Evolutionary conservation across 2,113 vertebrate species (phyloP), one percentile per base, ranked within the genome.

Genomic region (Pollimyrus isidori): DNA sequence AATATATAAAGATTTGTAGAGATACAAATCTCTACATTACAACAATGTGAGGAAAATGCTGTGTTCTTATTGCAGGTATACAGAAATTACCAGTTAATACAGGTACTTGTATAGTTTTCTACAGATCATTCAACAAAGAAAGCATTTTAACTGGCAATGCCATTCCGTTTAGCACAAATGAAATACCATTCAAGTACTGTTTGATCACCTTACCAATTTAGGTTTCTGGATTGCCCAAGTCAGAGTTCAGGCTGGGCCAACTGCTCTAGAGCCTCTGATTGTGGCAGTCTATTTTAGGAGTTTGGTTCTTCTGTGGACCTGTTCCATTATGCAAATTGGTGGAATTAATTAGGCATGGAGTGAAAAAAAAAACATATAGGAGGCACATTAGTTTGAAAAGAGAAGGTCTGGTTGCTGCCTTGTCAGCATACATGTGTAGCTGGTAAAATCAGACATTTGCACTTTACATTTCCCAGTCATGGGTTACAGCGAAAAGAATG

Each of bases 311-410:
- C 87, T 49, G 62, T 35, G 42, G 58, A 88, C 87, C 45, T 19
- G 58, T 48, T 50, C 87, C 21, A 73, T 88, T 73, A 88, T 88
- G 87, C 62, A 73, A 45, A 88, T 45, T 88, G 45, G 35, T 30
- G 39, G n/a, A 35, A 69, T 13, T 19, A 46, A 69, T 62, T 56
- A 13, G 39, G 87, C 9, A 23, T 45, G 5, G 15, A 46, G 87
- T n/a, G 1, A 7, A 6, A 39, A 35, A 23, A 35, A 87, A 87
- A 80, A 42, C 73, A 87, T 42, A 87, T 39, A 35, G 53, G 21
- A 48, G 35, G 62, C 15, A 62, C 19, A 21, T 69, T 88, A 88
- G 56, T 73, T 73, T 48, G 86, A 58, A 56, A 87, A 58, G 62
- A 84, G 42, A 88, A 19, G 5, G 21, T 4, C 87, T 48, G 9